Evolutionary conservation across 2,113 vertebrate genomes (phyloP), one percentile per base, ranked within the genome.

Genomic region (Psittacula cyanocephala): DNA sequence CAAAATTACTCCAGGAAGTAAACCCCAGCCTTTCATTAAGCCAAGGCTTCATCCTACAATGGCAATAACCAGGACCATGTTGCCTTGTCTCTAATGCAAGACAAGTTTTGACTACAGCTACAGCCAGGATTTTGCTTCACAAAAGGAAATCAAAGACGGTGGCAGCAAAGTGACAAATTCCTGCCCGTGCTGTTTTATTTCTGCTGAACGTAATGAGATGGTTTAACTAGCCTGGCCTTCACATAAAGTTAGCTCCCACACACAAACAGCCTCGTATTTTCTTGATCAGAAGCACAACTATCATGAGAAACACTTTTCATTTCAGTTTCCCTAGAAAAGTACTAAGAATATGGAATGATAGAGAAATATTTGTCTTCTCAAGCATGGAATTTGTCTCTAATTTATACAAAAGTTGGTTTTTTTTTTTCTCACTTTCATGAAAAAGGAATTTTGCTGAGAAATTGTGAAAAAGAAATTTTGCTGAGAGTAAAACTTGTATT

Each of bases 91-190:
- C 29, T 55, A 60, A 43, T 43, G 35, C 31, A 76, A 91, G 79
- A 71, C 43, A 67, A 71, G 41, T 23, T 91, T 74, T 87, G 33
- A 64, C 63, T 87, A 78, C 7, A 37, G 17, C 33, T 67, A 41
- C 24, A 57, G 65, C 7, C 39, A 74, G 63, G 29, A 85, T 89
- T 67, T 69, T 72, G 43, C 76, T 50, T 79, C 33, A 43, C 31
- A 72, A 49, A 39, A 90, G 12, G 67, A 96, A 95, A 96, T 72
- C 71, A 59, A 88, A 81, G 62, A 82, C 81, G 63, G 43, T 72
- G 67, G 29, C 25, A 57, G 43, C 0, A 29, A 88, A 86, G 85
- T 86, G 79, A 90, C 72, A 91, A 83, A 93, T 91, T 95, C 76
- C 91, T 93, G 25, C 50, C 77, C 17, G 1, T 78, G 69, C 33